Conservation (phyloP, 2,888 invertebrate genomes). For the Diloba caeruleocephala region DNA sequence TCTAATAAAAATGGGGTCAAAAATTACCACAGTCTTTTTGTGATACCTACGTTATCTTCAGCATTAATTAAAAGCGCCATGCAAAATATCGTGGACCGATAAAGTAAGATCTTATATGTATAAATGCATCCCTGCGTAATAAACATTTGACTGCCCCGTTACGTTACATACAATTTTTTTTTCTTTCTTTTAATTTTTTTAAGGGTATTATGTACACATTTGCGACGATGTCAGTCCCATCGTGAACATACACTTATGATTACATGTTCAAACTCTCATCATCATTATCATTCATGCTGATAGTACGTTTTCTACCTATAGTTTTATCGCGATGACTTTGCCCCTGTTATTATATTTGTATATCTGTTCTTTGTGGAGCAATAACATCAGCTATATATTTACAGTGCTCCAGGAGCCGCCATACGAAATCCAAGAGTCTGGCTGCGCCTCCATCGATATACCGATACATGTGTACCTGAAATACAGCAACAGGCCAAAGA, state of each 20-base stretch:
- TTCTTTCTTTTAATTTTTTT: no score
- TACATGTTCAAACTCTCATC: constrained; percentile 66
- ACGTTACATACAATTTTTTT: no score
- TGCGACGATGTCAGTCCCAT: no score
- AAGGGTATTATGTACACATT: no score
- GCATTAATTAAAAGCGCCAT: no score
- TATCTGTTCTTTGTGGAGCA: constrained; percentile 56
- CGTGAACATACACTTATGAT: constrained; percentile 38
- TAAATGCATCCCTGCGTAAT: no score
- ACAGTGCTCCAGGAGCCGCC: constrained; percentile 86
- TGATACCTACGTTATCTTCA: no score
- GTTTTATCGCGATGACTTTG: constrained; percentile 65
- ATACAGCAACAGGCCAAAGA: constrained; percentile 79
- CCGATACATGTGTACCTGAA: constrained; percentile 86
- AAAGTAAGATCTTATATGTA: no score
- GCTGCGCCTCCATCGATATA: constrained; percentile 82
- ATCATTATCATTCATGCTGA: constrained; percentile 72
- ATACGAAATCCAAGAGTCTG: constrained; percentile 86
- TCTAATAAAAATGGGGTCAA: no score
- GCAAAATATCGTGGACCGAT: no score
- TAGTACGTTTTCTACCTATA: constrained; percentile 65
- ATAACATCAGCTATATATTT: constrained; percentile 60
- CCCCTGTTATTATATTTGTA: constrained; percentile 52
- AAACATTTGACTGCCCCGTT: no score
- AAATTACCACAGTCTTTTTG: no score